Evolutionary conservation across 1,140 invertebrate species (phyloP).

Genomic region (Drosophila murphyi): DNA sequence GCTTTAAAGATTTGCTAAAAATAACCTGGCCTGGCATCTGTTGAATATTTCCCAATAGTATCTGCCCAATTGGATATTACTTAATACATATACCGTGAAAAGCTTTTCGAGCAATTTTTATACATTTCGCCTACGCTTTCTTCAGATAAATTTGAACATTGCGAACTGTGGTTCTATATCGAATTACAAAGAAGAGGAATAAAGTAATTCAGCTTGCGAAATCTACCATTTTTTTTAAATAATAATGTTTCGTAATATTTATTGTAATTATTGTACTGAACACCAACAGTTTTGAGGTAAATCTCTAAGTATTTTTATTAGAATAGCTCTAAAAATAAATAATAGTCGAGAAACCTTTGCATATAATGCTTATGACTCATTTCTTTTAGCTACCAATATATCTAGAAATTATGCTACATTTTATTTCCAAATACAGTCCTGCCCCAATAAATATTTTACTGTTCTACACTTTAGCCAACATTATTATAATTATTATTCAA

Average conservation of each 20-base stretch:
- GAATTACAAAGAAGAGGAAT: conserved; percentile 43
- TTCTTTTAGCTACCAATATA: not conserved
- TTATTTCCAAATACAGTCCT: not conserved
- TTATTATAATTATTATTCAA: not conserved
- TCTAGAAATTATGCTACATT: conserved; percentile 2
- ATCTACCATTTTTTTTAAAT: not conserved
- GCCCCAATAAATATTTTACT: conserved; percentile 7
- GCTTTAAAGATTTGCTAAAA: conserved; percentile 49
- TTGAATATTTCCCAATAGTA: conserved; percentile 59
- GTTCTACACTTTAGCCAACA: not conserved
- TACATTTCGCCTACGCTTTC: conserved; percentile 46
- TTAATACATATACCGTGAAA: conserved; percentile 55
- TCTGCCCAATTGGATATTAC: conserved; percentile 57
- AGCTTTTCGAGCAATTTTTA: conserved; percentile 56
- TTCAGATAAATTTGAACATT: conserved; percentile 44
- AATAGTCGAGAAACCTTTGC: no score
- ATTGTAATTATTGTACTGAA: not conserved
- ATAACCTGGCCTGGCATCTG: conserved; percentile 62
- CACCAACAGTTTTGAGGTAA: no score
- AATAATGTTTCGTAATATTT: not conserved
- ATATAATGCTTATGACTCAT: no score
- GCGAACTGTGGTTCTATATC: conserved; percentile 52
- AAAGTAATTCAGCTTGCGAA: no score
- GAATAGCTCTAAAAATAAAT: no score
- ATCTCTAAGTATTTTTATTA: no score